Percentiles rank a stretch among this genome's conserved stretches.
Conservation (phyloP, 2,797 vertebrate species). For the Crypturellus tataupa region DNA sequence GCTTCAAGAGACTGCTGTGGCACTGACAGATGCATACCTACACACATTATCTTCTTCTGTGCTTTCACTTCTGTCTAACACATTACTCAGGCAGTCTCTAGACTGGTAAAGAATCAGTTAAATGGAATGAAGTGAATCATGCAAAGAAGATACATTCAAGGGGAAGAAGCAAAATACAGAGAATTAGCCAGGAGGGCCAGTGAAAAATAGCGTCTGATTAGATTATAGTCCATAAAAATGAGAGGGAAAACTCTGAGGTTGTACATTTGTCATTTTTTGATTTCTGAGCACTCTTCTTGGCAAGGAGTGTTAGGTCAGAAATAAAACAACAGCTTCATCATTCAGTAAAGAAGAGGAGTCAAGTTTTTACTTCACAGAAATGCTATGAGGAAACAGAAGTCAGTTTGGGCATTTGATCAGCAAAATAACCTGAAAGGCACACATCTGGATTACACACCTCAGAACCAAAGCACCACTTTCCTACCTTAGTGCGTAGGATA, state of each 20-base stretch:
- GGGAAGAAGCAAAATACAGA: neutral
- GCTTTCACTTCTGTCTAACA: neutral
- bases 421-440: neutral
- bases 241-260: neutral
- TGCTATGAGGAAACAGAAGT: neutral
- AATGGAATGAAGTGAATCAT: neutral
- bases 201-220: neutral
- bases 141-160: neutral
- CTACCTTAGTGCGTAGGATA: neutral
- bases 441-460: neutral
- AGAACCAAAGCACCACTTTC: neutral
- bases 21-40: neutral
- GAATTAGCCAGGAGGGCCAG: neutral
- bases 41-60: neutral
- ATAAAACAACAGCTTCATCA: neutral
- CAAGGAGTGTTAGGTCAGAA: neutral
- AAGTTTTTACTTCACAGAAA: neutral
- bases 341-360: neutral
- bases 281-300: neutral
- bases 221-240: neutral
- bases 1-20: neutral
- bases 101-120: neutral
- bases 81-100: neutral
- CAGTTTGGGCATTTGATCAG: neutral
- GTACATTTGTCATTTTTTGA: neutral